Evolutionary conservation across 2,113 vertebrate species (phyloP).

Genomic region (Indicator indicator): DNA sequence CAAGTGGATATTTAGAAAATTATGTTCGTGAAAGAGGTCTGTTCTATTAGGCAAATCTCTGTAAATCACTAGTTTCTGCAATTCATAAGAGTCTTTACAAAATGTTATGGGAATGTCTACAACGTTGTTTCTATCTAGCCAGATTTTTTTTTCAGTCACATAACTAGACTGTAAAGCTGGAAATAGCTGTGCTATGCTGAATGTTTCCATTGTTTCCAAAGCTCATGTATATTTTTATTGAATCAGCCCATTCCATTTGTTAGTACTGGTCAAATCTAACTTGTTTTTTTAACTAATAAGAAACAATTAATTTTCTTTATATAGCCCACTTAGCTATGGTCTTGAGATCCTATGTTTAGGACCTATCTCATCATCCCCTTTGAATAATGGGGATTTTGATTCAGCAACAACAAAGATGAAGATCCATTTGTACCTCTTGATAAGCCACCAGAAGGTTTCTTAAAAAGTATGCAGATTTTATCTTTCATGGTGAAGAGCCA

Average conservation of each 20-base stretch:
- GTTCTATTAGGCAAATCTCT: not conserved
- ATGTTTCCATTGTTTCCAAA: not conserved
- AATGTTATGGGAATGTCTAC: not conserved
- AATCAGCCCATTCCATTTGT: not conserved
- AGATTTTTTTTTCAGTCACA: not conserved
- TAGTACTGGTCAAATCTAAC: not conserved
- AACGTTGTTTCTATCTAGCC: not conserved
- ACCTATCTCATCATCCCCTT: not conserved
- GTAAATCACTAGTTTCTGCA: not conserved
- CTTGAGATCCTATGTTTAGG: not conserved
- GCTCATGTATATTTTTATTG: not conserved
- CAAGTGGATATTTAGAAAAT: not conserved
- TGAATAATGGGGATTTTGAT: not conserved
- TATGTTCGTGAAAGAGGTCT: not conserved
- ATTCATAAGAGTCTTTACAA: not conserved
- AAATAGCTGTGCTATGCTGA: not conserved
- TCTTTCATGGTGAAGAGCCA: not conserved
- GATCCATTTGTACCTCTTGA: not conserved
- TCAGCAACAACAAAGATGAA: not conserved
- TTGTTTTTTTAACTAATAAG: not conserved
- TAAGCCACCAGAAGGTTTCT: not conserved
- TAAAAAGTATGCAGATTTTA: not conserved
- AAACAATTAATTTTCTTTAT: not conserved
- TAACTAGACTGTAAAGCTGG: not conserved
- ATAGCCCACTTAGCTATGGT: not conserved